A percentile compares a stretch with the other conserved stretches of the same genome.
Evolutionary conservation across 2,888 invertebrate genomes (phyloP).

Genomic region (Saturnia pavonia): DNA sequence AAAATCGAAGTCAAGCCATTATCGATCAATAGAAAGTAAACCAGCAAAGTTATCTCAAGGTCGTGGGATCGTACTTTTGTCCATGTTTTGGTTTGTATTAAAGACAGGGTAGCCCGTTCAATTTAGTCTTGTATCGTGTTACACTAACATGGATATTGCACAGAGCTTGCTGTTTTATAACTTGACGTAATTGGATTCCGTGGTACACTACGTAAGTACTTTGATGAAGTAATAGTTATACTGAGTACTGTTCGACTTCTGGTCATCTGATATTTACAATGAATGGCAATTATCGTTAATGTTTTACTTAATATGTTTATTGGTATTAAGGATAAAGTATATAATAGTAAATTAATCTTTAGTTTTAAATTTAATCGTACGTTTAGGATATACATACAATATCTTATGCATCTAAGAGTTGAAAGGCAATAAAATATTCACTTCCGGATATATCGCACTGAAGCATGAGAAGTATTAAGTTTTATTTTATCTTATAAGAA

Average conservation of each 20-base stretch:
- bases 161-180: neutral
- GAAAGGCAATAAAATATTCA: too few relatives aligned
- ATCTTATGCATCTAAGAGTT: too few relatives aligned
- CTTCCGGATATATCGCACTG: too few relatives aligned
- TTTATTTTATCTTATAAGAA: too few relatives aligned
- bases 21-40: constrained; percentile 6
- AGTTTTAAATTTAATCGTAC: too few relatives aligned
- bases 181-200: neutral
- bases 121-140: neutral
- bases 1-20: neutral
- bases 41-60: neutral
- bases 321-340: too few relatives aligned
- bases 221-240: neutral
- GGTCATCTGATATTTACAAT: neutral
- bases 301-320: too few relatives aligned
- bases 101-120: neutral
- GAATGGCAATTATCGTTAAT: too few relatives aligned
- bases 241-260: neutral
- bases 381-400: too few relatives aligned
- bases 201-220: neutral
- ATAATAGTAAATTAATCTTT: too few relatives aligned
- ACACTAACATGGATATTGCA: neutral
- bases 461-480: too few relatives aligned
- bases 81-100: neutral
- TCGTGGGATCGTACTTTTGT: neutral